These are phyloP conservation scores for Artibeus jamaicensis DNA, from an alignment of 2,797 vertebrate genomes.

Conservation along the genomic window DNA sequence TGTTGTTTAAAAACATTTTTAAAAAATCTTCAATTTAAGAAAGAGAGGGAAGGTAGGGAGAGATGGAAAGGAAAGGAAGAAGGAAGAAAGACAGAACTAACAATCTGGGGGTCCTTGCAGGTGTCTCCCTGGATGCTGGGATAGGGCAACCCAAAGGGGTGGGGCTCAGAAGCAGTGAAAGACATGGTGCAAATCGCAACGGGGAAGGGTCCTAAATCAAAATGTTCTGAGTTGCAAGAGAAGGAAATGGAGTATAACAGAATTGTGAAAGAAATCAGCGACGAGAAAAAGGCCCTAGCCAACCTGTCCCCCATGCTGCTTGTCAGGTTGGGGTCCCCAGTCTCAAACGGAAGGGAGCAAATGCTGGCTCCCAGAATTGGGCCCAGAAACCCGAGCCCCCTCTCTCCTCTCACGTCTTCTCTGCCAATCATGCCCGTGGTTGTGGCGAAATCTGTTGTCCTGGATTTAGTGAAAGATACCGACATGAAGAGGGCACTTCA, in stretches of 20 bases:
- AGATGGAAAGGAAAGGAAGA: neutral
- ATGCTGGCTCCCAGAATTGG: neutral
- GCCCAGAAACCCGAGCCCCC: neutral
- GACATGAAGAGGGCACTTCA: neutral
- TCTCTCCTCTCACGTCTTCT: neutral
- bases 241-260: neutral
- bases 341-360: neutral
- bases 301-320: neutral
- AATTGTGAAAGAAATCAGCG: neutral
- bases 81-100: neutral
- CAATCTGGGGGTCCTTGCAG: neutral
- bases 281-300: neutral
- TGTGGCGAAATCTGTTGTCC: neutral
- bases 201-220: neutral
- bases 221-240: neutral
- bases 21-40: neutral
- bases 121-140: neutral
- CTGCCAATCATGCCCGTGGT: neutral
- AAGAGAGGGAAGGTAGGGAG: neutral
- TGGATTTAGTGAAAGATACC: neutral
- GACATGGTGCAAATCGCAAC: neutral
- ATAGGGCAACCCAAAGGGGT: neutral
- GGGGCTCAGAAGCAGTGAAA: neutral
- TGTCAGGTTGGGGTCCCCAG: neutral
- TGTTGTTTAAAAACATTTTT: constrained; percentile 5